phyloP scores from a whole-genome alignment of 2,113 vertebrate genomes.

The Chionomys nivalis region DNA sequence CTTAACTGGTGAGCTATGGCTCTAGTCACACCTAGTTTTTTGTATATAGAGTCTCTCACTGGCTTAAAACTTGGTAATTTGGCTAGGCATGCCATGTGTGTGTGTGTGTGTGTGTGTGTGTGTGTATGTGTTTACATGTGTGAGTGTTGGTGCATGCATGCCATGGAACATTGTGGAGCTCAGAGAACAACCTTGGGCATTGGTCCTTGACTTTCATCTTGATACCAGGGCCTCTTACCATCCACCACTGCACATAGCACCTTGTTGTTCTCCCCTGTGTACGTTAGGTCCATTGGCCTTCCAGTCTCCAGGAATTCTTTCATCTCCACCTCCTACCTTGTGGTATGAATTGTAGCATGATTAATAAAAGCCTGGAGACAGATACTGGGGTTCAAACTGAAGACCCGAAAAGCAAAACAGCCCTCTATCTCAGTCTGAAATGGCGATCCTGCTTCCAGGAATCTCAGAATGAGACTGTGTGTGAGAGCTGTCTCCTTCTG shows the following conservation, averaged over 20 bases:
- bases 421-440: too few species aligned
- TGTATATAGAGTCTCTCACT: neutral
- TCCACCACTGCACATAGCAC: neutral
- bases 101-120: neutral
- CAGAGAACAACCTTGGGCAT: neutral
- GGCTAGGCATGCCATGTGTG: neutral
- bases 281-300: neutral
- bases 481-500: too few species aligned
- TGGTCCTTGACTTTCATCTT: neutral
- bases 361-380: too few species aligned
- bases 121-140: neutral
- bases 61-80: neutral
- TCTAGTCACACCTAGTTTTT: neutral
- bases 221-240: neutral
- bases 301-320: too few species aligned
- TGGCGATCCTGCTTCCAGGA: too few species aligned
- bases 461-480: too few species aligned
- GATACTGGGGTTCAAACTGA: too few species aligned
- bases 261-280: neutral
- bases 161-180: neutral
- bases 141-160: neutral
- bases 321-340: neutral
- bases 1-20: neutral
- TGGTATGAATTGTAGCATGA: neutral
- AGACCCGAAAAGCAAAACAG: too few species aligned